phyloP scores from a whole-genome alignment of 2,113 vertebrate genomes.

The Elachura formosa region DNA sequence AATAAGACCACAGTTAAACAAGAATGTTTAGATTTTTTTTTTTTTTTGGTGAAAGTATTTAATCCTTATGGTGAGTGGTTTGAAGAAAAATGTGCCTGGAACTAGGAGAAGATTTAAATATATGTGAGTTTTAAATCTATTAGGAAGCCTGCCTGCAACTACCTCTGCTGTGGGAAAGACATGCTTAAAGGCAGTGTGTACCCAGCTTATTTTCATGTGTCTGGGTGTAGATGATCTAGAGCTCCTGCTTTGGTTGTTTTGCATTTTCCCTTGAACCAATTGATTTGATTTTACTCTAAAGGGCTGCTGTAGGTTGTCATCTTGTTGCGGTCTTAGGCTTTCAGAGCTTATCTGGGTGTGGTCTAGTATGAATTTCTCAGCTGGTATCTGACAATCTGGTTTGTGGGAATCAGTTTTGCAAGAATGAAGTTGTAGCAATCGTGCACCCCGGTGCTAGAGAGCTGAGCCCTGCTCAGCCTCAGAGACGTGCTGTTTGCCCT shows the following conservation, averaged over 20 bases:
- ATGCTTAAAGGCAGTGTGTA: not conserved
- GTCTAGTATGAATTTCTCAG: conserved; percentile 20
- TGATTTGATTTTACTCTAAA: not conserved
- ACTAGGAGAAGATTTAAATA: not conserved
- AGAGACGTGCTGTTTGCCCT: fast-evolving
- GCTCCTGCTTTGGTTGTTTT: not conserved
- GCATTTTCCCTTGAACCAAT: not conserved
- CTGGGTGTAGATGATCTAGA: not conserved
- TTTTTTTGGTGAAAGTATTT: not conserved
- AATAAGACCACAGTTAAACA: not conserved
- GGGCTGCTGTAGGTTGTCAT: not conserved
- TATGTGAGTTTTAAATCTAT: not conserved
- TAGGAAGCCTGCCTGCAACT: not conserved
- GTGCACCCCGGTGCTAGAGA: not conserved
- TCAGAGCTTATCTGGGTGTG: conserved; percentile 43
- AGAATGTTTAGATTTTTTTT: not conserved
- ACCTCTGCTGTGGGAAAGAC: not conserved
- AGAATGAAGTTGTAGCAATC: conserved; percentile 38
- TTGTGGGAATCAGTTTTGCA: conserved; percentile 56
- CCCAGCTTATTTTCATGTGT: not conserved
- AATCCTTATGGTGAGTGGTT: not conserved
- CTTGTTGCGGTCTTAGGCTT: not conserved
- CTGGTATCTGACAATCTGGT: conserved; percentile 50
- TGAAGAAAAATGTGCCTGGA: not conserved
- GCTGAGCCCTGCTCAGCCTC: not conserved